Evolutionary conservation across 2,797 vertebrate species (phyloP), one percentile per base, ranked within the genome.

Genomic region (Peromyscus eremicus): DNA sequence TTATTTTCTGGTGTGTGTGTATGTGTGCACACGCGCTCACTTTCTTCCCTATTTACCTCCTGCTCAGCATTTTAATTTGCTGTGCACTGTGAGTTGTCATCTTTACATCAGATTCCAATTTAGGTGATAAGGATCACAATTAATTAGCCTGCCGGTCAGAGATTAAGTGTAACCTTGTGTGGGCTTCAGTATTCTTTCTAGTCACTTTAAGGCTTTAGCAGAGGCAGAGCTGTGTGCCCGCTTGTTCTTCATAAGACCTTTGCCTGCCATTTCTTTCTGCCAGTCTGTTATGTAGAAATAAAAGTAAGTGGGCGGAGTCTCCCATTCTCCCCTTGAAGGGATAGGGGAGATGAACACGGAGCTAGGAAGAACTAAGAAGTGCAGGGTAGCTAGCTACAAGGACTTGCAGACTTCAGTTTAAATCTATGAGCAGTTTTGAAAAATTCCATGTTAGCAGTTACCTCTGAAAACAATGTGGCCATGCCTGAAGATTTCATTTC

Each of bases 91-190:
- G 84, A 89, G 73, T 76, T 92, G 89, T 89, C 89, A 87, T 97
- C 91, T 94, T 92, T 91, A 43, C 90, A 92, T 95, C 90, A 94
- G 83, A 93, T 37, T 96, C 93, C 92, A 93, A 29, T 89, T 94
- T 92, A 95, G 76, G 84, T 70, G 82, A 95, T 97, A 77, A 87
- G 76, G 92, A 96, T 93, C 95, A 94, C 83, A 95, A 43, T 95
- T 96, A 96, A 91, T 95, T 95, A 94, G 86, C 68, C 79, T 94
- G 37, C 60, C 92, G 75, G 62, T 79, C 79, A 68, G 37, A 96
- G 90, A 93, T 92, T 73, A 84, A 92, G 57, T 83, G 37, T 83
- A 80, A 76, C 85, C 70, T 93, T 82, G 49, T 52, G 49, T 52
- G 70, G 70, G 9, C 93, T 89, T 95, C 60, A 52, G 6, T 81